Evolutionary conservation across 2,888 invertebrate genomes (phyloP).

Genomic region (Cactoblastis cactorum): DNA sequence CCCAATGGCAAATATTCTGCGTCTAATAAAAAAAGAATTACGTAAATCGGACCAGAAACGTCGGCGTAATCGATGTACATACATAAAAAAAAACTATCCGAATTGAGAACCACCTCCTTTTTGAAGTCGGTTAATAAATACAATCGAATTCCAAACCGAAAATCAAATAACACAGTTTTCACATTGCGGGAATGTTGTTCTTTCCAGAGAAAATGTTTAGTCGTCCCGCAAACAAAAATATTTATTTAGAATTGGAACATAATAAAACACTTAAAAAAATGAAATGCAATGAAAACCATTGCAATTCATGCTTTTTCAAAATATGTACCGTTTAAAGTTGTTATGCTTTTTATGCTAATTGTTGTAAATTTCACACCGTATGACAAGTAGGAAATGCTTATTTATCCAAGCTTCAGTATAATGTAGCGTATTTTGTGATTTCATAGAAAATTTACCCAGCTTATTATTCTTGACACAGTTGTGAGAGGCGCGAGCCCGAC

Average conservation of each 20-base stretch:
- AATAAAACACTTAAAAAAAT: background rate
- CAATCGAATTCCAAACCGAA: background rate
- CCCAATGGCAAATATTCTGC: too few relatives aligned
- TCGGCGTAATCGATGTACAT: too few relatives aligned
- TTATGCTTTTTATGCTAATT: too few relatives aligned
- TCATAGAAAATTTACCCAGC: conserved; percentile 55
- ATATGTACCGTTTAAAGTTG: too few relatives aligned
- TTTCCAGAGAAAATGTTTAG: background rate
- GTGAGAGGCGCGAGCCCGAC: conserved; percentile 29
- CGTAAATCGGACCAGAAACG: too few relatives aligned
- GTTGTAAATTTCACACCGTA: too few relatives aligned
- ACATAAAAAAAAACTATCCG: too few relatives aligned
- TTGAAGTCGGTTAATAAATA: too few relatives aligned
- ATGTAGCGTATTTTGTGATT: conserved; percentile 36
- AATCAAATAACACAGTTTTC: background rate
- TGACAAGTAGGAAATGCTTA: background rate
- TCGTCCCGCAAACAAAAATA: background rate
- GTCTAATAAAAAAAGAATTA: too few relatives aligned
- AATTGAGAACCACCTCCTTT: too few relatives aligned
- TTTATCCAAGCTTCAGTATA: conserved; percentile 26
- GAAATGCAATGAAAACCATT: too few relatives aligned
- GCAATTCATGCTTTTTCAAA: too few relatives aligned
- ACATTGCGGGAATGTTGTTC: background rate
- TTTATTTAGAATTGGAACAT: conserved; percentile 7
- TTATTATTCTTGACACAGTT: conserved; percentile 59